Evolutionary conservation across 2,888 invertebrate species (phyloP).

Genomic region (Orthosia gothica): DNA sequence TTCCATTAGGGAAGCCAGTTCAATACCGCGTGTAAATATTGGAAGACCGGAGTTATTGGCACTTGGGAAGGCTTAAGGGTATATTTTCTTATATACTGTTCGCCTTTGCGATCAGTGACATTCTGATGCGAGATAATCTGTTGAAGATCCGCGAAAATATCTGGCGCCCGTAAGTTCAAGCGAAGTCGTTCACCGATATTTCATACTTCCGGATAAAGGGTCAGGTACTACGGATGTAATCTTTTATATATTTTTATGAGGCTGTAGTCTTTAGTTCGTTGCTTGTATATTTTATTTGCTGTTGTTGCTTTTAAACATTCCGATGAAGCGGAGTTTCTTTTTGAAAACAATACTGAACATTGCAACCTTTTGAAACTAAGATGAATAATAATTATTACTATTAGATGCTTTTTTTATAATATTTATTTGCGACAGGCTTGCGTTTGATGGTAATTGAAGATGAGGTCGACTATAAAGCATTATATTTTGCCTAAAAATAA

Average conservation of each 20-base stretch:
- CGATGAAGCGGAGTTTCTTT: background rate
- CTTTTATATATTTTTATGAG: slow-evolving; percentile 42
- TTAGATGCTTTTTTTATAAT: background rate
- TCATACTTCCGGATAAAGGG: slow-evolving; percentile 42
- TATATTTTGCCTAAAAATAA: background rate
- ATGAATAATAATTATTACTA: background rate
- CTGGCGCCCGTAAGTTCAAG: slow-evolving; percentile 38
- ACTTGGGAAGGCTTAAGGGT: background rate
- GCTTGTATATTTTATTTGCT: background rate
- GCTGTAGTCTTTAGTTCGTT: background rate
- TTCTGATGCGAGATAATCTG: slow-evolving; percentile 24
- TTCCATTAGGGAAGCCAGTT: slow-evolving; percentile 1
- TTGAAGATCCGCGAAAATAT: slow-evolving; percentile 27
- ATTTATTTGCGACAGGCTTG: background rate
- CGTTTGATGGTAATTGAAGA: background rate
- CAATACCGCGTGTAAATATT: slow-evolving; percentile 20
- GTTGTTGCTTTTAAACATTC: background rate
- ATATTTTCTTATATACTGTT: slow-evolving; percentile 12
- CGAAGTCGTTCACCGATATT: slow-evolving; percentile 39
- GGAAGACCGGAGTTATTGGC: background rate
- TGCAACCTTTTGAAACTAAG: background rate
- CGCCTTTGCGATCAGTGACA: slow-evolving; percentile 1
- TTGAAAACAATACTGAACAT: background rate
- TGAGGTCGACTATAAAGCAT: no score
- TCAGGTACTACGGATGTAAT: slow-evolving; percentile 41